Base-by-base conservation (phyloP, 2,113 vertebrate species). In the Gymnocephalus cernua region DNA sequence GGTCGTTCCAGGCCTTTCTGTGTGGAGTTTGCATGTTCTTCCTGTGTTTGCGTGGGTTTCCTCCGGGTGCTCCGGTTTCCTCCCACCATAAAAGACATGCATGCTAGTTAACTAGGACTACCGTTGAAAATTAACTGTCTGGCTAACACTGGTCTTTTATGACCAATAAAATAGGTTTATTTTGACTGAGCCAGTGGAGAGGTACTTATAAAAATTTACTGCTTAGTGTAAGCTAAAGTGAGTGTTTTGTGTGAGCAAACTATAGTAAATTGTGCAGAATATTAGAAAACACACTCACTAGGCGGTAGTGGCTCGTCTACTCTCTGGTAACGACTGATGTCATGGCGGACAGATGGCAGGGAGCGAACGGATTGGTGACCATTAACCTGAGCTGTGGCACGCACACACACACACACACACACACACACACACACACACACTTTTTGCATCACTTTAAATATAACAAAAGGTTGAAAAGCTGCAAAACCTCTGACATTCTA, bases 251-350 rank as follows among this genome's bases (percentile, higher is more conserved):
- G 25, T 16, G 5, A 57, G 23, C 23, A 27, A 15, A 57, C 13
- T 0, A 27, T 25, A 27, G 54, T 57, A 57, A 57, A 27, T 16
- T 25, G 6, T 4, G 5, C 54, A 57, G 13, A 57, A 27, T 57
- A 57, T 14, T 27, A 27, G 23, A 57, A 57, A 57, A 16, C 41
- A 66, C 69, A 81, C 97, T 97, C 88, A 99, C 98, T 98, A 84
- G 98, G 97, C 4, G 98, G 98, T 47, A 99, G 95, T 21, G 97
- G 96, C 89, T 99, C 98, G 10, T 99, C 98, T 92, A 99, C 97
- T 90, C 98, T 95, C 94, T 99, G 98, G 93, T 99, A 99, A 5
- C 98, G 97, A 90, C 95, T 96, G 38, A 97, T 97, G 21, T 99
- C 98, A 67, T 98, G 97, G 57, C 97, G 97, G 53, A 98, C 94